Base-by-base conservation (phyloP, 2,113 vertebrate genomes). In the Rhabdomys dilectus region DNA sequence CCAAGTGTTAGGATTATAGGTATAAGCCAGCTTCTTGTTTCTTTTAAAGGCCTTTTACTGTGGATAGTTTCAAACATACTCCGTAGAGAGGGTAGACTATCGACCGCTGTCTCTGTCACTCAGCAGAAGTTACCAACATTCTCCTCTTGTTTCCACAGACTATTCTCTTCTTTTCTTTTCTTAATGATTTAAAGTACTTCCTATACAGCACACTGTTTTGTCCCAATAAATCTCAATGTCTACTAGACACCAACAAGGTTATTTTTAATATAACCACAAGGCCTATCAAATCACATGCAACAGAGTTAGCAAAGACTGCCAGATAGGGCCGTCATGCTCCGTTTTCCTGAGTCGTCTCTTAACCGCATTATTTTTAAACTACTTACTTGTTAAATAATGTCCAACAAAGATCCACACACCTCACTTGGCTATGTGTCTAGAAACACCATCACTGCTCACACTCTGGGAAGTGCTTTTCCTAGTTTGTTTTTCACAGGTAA, bases 11-110 rank as follows among this genome's bases (percentile, higher is more conserved):
- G 36, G 87, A 45, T 60, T 73, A 42, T 26, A 76, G 72, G 26
- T 16, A 31, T 60, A 72, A 73, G 26, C 53, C 24, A 42, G 68
- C n/a, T 89, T 48, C 24, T 29, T 68, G 7, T 60, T 82, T 17
- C 84, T 77, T 82, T 66, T 48, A 76, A 86, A 81, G 56, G 11
- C 0, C 66, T 94, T 62, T 36, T 73, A 45, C 56, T 64, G 39
- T 42, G n/a, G 42, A 92, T 90, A 92, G 21, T 39, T 93, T 90
- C 22, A 48, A 89, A 95, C 48, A 84, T 26, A 85, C 34, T 88
- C 29, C 75, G 42, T 6, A 48, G 60, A 48, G 60, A 66, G 82
- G 21, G 39, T 5, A 29, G 58, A 34, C 22, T 31, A 5, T 45
- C 58, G 45, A 0, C 24, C 39, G 5, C 39, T 45, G 56, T 62